Evolutionary conservation across 1,140 invertebrate species (phyloP).

Genomic region (Drepana arcuata): DNA sequence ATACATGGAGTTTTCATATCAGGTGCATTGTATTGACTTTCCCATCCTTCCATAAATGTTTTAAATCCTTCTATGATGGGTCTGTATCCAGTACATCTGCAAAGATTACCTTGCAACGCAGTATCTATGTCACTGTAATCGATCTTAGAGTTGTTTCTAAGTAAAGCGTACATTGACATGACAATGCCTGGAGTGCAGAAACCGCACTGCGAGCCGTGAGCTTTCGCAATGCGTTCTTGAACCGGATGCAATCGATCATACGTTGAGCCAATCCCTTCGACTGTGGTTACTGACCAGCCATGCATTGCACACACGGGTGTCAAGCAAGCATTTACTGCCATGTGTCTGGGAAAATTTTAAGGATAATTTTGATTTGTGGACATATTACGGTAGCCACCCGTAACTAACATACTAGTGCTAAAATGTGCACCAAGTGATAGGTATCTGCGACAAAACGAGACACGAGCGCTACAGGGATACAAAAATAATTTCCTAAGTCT

Average conservation of each 20-base stretch:
- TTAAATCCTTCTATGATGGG: conserved; percentile 91
- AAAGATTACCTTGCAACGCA: conserved; percentile 91
- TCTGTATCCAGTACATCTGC: conserved; percentile 92
- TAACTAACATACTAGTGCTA: too few species aligned
- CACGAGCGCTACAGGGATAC: too few species aligned
- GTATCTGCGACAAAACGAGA: too few species aligned
- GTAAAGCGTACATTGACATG: conserved; percentile 93
- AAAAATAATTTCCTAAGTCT: too few species aligned
- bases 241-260: conserved; percentile 83
- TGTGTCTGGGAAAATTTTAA: too few species aligned
- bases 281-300: conserved; percentile 88
- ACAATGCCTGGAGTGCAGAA: conserved; percentile 95
- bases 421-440: too few species aligned
- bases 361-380: too few species aligned
- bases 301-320: conserved; percentile 88
- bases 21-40: conserved; percentile 35
- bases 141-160: conserved; percentile 77
- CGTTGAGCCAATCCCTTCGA: conserved; percentile 88
- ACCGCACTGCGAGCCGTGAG: conserved; percentile 93
- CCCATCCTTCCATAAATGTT: conserved; percentile 85
- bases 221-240: conserved; percentile 89
- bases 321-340: conserved; percentile 91
- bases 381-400: conserved; percentile 3
- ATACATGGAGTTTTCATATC: conserved; percentile 17
- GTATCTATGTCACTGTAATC: conserved; percentile 80